Evolutionary conservation across 2,797 vertebrate species (phyloP).

Genomic region (Trichosurus vulpecula): DNA sequence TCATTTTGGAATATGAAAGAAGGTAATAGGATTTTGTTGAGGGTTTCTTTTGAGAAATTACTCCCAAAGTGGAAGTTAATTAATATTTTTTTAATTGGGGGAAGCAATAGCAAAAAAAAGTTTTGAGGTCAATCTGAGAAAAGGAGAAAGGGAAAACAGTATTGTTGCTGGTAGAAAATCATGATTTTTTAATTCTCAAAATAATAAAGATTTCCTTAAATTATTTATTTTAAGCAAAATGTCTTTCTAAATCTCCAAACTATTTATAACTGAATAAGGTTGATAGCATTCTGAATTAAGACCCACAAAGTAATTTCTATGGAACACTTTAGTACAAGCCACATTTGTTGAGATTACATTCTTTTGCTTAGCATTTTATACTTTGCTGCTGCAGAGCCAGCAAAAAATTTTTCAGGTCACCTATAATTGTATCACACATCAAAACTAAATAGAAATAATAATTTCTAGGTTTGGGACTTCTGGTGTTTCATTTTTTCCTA

Average conservation of each 20-base stretch:
- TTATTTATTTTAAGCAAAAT: conserved; percentile 49
- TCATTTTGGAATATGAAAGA: conserved; percentile 22
- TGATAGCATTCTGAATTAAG: neutral
- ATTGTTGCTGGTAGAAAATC: neutral
- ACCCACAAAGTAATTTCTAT: conserved; percentile 38
- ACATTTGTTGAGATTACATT: neutral
- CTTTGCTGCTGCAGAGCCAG: neutral
- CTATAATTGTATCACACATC: conserved; percentile 63
- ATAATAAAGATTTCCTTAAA: conserved; percentile 47
- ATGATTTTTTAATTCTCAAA: conserved; percentile 40
- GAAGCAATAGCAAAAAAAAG: neutral
- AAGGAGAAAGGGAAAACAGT: conserved; percentile 33
- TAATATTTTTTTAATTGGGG: conserved; percentile 44
- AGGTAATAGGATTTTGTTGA: conserved; percentile 23
- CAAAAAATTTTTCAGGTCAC: conserved; percentile 49
- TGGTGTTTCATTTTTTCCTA: conserved; percentile 50
- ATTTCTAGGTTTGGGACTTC: conserved; percentile 43
- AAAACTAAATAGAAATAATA: conserved; percentile 65
- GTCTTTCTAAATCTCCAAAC: conserved; percentile 45
- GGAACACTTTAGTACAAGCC: conserved; percentile 50
- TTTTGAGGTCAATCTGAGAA: conserved; percentile 12
- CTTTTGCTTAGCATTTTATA: neutral
- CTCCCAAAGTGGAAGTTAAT: conserved; percentile 47
- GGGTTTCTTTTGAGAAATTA: conserved; percentile 52
- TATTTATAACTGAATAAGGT: neutral